phyloP scores from a whole-genome alignment of 2,113 vertebrate species.

The Poeciliopsis retropinna region DNA sequence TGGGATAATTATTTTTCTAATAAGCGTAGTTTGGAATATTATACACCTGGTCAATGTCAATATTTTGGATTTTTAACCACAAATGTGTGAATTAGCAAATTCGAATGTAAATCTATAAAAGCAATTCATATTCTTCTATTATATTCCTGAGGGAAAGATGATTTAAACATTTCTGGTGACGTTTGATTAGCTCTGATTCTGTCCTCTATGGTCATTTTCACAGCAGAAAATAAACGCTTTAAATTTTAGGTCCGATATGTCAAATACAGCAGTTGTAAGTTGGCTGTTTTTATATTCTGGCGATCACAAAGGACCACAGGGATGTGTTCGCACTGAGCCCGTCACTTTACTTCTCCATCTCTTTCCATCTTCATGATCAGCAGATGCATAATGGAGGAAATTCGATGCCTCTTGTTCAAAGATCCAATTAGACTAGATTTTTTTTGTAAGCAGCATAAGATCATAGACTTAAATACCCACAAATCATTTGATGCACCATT shows the following conservation, averaged over 20 bases:
- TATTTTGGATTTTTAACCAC: too few relatives aligned
- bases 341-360: background rate
- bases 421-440: background rate
- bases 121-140: too few relatives aligned
- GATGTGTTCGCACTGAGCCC: background rate
- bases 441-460: constrained; percentile 15
- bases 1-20: too few relatives aligned
- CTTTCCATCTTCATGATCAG: background rate
- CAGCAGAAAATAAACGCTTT: too few relatives aligned
- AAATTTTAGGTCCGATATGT: background rate
- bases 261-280: background rate
- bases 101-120: too few relatives aligned
- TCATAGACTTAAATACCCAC: constrained; percentile 29
- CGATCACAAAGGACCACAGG: too few relatives aligned
- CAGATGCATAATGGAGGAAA: background rate
- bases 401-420: background rate
- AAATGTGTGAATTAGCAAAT: too few relatives aligned
- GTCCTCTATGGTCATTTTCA: too few relatives aligned
- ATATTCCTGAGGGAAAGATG: background rate
- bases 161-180: background rate
- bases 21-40: too few relatives aligned
- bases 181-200: too few relatives aligned
- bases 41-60: too few relatives aligned
- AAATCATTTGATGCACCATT: background rate
- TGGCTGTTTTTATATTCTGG: background rate